These are phyloP conservation scores for Enteromius trimaculatus DNA, from an alignment of 2,797 vertebrate species.

Conservation along the genomic window DNA sequence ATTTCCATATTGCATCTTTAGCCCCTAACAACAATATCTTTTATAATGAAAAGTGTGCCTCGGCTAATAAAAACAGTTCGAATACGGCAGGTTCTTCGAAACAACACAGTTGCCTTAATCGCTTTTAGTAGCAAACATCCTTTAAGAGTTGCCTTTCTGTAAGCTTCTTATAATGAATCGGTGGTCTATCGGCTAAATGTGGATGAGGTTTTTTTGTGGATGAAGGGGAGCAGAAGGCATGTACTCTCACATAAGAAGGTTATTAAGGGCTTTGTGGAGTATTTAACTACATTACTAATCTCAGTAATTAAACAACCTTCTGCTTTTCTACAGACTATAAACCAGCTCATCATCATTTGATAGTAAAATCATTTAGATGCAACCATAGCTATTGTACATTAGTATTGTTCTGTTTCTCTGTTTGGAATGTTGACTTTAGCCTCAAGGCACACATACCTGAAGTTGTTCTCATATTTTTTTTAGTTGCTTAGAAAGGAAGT, in stretches of 20 bases:
- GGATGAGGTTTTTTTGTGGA: neutral
- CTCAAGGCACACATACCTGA: constrained; percentile 7
- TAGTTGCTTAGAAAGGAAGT: neutral
- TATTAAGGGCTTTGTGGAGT: constrained; percentile 19
- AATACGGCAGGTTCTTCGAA: neutral
- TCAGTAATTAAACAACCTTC: constrained; percentile 20
- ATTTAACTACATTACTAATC: constrained; percentile 27
- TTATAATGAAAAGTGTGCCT: neutral
- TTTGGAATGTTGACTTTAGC: neutral
- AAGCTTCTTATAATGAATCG: constrained; percentile 7
- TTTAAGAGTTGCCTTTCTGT: neutral
- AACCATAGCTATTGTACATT: neutral
- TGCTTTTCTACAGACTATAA: neutral
- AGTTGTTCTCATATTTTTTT: neutral
- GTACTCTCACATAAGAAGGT: constrained; percentile 1
- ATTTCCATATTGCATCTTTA: no score
- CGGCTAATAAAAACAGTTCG: neutral
- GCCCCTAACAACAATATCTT: no score
- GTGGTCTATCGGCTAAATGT: constrained; percentile 16
- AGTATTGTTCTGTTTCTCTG: neutral
- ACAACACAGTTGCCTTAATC: neutral
- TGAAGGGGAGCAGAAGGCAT: constrained; percentile 23
- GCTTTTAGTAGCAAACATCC: constrained; percentile 6
- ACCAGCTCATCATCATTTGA: neutral
- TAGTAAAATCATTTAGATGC: neutral